Conservation (phyloP, 2,888 invertebrate genomes). For the Drosophila stalkeri region DNA sequence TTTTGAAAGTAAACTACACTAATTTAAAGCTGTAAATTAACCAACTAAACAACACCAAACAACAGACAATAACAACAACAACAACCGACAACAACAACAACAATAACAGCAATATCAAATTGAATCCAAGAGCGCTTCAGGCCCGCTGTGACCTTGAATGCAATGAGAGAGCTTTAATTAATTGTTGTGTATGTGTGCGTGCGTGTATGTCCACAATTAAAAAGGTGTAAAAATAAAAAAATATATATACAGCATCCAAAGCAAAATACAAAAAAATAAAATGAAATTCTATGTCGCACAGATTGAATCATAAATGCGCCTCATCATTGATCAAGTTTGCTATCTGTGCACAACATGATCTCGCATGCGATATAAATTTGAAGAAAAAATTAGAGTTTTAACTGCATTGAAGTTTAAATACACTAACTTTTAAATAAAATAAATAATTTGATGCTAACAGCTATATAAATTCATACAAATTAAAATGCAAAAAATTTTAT, state of each 20-base stretch:
- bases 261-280: slow-evolving; percentile 13
- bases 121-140: slow-evolving; percentile 56
- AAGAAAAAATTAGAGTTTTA: not conserved
- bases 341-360: slow-evolving; percentile 14
- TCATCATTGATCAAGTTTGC: slow-evolving; percentile 48
- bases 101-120: slow-evolving; percentile 17
- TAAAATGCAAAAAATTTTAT: no score
- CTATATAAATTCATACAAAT: no score
- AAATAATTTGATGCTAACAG: no score
- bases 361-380: not conserved
- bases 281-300: slow-evolving; percentile 50
- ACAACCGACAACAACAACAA: slow-evolving; percentile 15
- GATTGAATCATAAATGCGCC: slow-evolving; percentile 53
- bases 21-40: slow-evolving; percentile 80
- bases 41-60: slow-evolving; percentile 66
- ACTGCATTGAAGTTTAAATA: not conserved
- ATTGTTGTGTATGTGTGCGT: slow-evolving; percentile 43
- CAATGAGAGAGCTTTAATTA: slow-evolving; percentile 80
- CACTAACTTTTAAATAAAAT: not conserved
- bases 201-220: slow-evolving; percentile 56
- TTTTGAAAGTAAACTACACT: slow-evolving; percentile 80
- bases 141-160: slow-evolving; percentile 70
- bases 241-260: slow-evolving; percentile 20
- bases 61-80: slow-evolving; percentile 18
- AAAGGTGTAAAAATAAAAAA: slow-evolving; percentile 69